These are phyloP conservation scores for Brevimyrus niger DNA, from an alignment of 2,113 vertebrate genomes.

Conservation along the genomic window DNA sequence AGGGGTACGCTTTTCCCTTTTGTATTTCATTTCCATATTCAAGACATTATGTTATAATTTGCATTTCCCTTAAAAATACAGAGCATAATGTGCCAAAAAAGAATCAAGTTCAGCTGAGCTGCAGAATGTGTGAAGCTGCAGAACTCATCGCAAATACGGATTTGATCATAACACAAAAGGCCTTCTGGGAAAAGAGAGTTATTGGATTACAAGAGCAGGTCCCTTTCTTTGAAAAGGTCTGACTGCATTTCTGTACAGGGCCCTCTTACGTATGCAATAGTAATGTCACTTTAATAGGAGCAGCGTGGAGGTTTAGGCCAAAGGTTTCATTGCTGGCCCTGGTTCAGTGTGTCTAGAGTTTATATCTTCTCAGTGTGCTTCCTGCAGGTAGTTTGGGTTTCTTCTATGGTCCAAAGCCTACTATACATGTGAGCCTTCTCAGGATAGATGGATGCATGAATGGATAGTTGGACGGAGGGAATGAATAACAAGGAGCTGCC, in stretches of 20 bases:
- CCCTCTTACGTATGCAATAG: background rate
- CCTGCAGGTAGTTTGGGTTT: background rate
- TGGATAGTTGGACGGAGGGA: background rate
- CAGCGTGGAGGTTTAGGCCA: background rate
- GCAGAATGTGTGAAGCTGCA: background rate
- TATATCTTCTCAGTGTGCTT: background rate
- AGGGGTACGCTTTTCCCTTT: background rate
- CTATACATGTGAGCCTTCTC: background rate
- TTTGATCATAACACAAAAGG: background rate
- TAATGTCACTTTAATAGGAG: background rate
- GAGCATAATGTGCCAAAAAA: background rate
- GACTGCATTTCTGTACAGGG: background rate
- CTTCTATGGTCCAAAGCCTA: background rate
- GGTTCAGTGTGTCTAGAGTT: background rate
- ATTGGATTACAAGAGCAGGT: background rate
- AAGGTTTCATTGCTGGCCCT: background rate
- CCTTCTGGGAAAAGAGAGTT: background rate
- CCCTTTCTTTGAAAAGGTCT: background rate
- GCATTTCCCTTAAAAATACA: background rate
- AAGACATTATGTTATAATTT: background rate
- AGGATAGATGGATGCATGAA: background rate
- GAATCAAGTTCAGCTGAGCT: background rate
- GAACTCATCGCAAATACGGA: background rate
- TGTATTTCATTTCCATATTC: background rate
- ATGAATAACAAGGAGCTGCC: background rate